Evolutionary conservation across 2,113 vertebrate species (phyloP).

Genomic region (Bos javanicus): DNA sequence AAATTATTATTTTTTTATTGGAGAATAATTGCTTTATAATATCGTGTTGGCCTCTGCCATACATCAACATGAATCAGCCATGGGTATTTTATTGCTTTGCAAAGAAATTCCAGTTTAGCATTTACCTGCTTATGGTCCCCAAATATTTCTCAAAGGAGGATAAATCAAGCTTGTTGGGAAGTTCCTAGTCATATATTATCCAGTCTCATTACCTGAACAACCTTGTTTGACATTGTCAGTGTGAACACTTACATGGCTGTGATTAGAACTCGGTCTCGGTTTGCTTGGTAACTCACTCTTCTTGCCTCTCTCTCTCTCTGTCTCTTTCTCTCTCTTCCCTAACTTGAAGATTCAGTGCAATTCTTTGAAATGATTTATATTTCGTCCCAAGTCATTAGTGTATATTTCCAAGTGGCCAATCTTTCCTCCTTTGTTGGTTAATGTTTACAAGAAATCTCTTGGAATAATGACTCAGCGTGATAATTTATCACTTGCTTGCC

Average conservation of each 20-base stretch:
- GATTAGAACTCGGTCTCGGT: constrained; percentile 18
- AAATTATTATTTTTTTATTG: background rate
- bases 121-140: constrained; percentile 56
- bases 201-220: background rate
- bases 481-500: constrained; percentile 5
- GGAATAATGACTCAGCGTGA: constrained; percentile 34
- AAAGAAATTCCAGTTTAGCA: constrained; percentile 58
- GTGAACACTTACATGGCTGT: background rate
- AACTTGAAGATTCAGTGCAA: background rate
- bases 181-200: constrained; percentile 1
- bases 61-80: background rate
- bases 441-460: constrained; percentile 47
- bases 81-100: constrained; percentile 51
- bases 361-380: constrained; percentile 45
- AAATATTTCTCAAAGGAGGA: constrained; percentile 56
- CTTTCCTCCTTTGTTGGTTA: constrained; percentile 51
- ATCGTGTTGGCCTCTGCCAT: background rate
- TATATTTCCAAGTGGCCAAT: constrained; percentile 27
- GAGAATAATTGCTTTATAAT: background rate
- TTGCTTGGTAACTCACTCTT: background rate
- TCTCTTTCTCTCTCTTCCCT: background rate
- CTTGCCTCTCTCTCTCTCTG: background rate
- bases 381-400: constrained; percentile 37
- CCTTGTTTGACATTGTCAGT: constrained; percentile 2
- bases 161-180: constrained; percentile 46